Conservation (phyloP, 2,113 vertebrate species). For the Protobothrops flavoviridis region DNA sequence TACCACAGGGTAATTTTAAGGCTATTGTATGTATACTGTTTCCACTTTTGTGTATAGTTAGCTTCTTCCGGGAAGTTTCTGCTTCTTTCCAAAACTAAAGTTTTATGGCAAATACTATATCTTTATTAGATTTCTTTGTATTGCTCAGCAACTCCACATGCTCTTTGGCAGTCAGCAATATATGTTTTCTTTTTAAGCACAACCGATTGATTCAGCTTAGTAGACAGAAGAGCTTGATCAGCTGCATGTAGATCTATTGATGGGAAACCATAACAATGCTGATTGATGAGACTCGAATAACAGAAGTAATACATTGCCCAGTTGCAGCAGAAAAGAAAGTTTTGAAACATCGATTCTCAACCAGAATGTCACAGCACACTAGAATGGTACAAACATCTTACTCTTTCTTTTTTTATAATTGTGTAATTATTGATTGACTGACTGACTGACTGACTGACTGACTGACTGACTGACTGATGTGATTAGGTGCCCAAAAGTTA, state of each 20-base stretch:
- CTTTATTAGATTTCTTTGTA: background rate
- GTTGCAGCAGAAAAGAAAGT: background rate
- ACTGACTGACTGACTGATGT: background rate
- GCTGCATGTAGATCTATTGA: background rate
- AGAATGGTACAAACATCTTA: background rate
- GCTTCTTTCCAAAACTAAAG: background rate
- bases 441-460: too few relatives aligned
- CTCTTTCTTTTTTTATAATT: background rate
- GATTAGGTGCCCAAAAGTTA: background rate
- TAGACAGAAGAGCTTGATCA: background rate
- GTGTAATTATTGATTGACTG: background rate
- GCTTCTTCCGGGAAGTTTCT: background rate
- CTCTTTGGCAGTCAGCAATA: background rate
- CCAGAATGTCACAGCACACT: background rate
- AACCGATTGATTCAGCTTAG: background rate
- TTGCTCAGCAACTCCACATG: background rate
- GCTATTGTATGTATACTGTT: background rate
- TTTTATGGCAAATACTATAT: background rate
- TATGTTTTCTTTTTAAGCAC: background rate
- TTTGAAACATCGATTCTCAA: background rate
- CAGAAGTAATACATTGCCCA: background rate
- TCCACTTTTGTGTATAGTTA: background rate
- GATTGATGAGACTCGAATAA: background rate
- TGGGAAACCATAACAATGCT: background rate
- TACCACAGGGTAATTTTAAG: background rate